Evolutionary conservation across 2,113 vertebrate genomes (phyloP), one percentile per base, ranked within the genome.

Genomic region (Pitta sordida): DNA sequence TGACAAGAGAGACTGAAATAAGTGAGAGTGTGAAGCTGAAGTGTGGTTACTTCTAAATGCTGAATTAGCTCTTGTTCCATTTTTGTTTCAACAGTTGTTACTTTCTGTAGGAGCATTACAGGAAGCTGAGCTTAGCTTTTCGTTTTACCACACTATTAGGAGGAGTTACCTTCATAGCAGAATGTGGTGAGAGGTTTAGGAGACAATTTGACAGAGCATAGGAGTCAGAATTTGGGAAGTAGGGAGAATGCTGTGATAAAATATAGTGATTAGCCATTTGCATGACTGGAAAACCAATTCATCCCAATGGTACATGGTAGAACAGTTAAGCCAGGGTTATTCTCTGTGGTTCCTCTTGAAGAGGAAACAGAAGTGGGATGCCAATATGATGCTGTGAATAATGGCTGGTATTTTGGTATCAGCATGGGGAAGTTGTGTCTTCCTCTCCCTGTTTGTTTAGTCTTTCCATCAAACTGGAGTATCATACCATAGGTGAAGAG

Each of bases 1-100:
- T 96, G 96, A 96, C 93, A 96, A 90, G 96, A 96, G 85, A 90
- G 88, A 93, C 94, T 92, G 95, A 96, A 93, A 94, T 96, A 96
- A 94, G 92, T 94, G 73, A 90, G 90, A 94, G 90, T 94, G 92
- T 94, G 93, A 96, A 96, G 82, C 82, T 90, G 95, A 89, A 95
- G 91, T 96, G 93, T 62, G 63, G 91, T 92, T 96, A 85, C 94
- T 93, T 93, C 86, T 93, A 92, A 65, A 73, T 85, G 89, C 82
- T 94, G 93, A 95, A 90, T 91, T 91, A 95, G 68, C 76, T 92
- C 79, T 7, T 56, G 67, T 96, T 95, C 85, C 91, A 74, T 94
- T 96, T 96, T 70, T 83, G 71, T 92, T 96, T 92, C 87, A 63
- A 70, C 79, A 89, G 90, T 94, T 91, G 84, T 81, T 90, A 55